Evolutionary conservation across 2,113 vertebrate genomes (phyloP).

Genomic region (Balaeniceps rex): DNA sequence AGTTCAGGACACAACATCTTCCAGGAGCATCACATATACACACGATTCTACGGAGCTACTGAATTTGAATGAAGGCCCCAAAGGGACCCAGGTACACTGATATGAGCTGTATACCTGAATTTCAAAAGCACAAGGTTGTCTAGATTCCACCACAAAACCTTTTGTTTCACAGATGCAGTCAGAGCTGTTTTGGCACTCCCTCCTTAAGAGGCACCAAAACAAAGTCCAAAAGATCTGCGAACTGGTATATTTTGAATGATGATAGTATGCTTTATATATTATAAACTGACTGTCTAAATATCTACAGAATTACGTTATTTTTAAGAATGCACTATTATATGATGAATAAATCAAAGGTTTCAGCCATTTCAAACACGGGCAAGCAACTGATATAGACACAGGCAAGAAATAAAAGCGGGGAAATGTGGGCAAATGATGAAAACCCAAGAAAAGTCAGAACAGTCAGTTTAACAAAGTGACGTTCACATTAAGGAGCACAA

Average conservation of each 20-base stretch:
- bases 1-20: not conserved
- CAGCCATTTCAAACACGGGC: not conserved
- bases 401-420: not conserved
- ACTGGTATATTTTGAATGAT: not conserved
- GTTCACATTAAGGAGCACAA: not conserved
- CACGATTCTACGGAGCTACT: not conserved
- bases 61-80: not conserved
- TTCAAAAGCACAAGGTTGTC: not conserved
- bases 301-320: not conserved
- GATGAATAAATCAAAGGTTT: not conserved
- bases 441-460: not conserved
- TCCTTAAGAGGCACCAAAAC: not conserved
- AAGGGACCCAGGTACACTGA: not conserved
- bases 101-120: accelerated
- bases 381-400: not conserved
- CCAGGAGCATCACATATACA: not conserved
- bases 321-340: not conserved
- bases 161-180: not conserved
- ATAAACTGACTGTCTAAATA: not conserved
- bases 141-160: not conserved
- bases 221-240: not conserved
- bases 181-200: not conserved
- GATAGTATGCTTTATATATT: not conserved
- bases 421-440: not conserved
- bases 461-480: not conserved